phyloP scores from a whole-genome alignment of 2,797 vertebrate species.

The Parambassis ranga region DNA sequence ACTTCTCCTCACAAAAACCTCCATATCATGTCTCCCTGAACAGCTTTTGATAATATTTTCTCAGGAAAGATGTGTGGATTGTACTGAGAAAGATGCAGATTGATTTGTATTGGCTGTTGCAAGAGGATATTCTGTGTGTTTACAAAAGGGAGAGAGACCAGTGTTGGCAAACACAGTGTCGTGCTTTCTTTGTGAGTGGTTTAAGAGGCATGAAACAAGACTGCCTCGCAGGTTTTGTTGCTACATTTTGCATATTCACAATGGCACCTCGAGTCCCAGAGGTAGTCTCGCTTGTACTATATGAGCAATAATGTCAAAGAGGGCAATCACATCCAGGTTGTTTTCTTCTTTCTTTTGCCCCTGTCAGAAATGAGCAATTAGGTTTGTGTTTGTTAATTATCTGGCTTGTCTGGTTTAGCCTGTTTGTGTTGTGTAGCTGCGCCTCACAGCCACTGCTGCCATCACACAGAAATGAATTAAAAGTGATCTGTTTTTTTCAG shows the following conservation, averaged over 20 bases:
- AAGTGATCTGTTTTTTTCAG: conserved; percentile 76
- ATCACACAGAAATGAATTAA: conserved; percentile 77
- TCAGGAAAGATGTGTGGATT: conserved; percentile 30
- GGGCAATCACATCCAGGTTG: conserved; percentile 79
- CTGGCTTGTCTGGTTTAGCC: conserved; percentile 82
- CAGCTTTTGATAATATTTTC: conserved; percentile 25
- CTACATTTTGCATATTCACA: conserved; percentile 63
- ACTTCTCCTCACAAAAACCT: not conserved
- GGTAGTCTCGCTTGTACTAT: conserved; percentile 55
- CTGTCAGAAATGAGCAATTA: conserved; percentile 86
- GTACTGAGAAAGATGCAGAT: conserved; percentile 48
- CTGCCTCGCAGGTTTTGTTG: conserved; percentile 52
- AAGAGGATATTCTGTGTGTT: conserved; percentile 58
- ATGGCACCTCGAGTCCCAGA: conserved; percentile 62
- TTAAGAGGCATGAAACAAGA: conserved; percentile 58
- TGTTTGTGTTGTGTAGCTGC: conserved; percentile 80
- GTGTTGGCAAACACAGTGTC: conserved; percentile 61
- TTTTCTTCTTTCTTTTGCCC: conserved; percentile 83
- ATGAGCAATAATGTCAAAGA: conserved; percentile 67
- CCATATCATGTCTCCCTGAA: conserved; percentile 1
- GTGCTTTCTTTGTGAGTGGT: conserved; percentile 52
- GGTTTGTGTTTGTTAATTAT: conserved; percentile 87
- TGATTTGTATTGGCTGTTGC: conserved; percentile 51
- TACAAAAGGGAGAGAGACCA: conserved; percentile 55
- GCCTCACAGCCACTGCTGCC: conserved; percentile 77